These are phyloP conservation scores for Hypotaenidia okinawae DNA, from an alignment of 2,797 vertebrate species.

Conservation along the genomic window DNA sequence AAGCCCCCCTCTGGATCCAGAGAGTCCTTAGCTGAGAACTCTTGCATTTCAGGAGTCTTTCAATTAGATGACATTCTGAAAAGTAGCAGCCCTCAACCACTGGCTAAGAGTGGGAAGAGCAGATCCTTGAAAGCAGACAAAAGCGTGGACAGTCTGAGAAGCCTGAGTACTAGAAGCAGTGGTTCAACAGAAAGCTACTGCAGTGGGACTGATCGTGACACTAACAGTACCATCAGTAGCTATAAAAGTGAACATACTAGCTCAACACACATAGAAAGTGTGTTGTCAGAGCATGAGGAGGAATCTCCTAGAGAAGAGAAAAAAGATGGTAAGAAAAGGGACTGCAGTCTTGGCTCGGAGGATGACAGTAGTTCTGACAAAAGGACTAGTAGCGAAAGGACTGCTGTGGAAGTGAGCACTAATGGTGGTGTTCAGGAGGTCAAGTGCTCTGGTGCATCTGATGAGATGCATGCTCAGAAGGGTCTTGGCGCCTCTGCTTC, in stretches of 20 bases:
- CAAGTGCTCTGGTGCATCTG: constrained; percentile 59
- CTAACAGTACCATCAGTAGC: constrained; percentile 96
- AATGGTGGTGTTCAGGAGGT: constrained; percentile 58
- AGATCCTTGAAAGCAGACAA: constrained; percentile 86
- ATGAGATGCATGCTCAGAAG: constrained; percentile 73
- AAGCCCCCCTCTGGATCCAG: constrained; percentile 83
- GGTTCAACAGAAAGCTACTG: constrained; percentile 98
- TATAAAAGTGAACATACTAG: constrained; percentile 96
- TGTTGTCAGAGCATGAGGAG: constrained; percentile 85
- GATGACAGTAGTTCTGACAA: constrained; percentile 70
- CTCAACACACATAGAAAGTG: constrained; percentile 94
- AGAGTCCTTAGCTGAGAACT: constrained; percentile 81
- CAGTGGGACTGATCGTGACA: constrained; percentile 95
- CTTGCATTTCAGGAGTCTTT: constrained; percentile 88
- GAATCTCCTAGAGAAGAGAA: constrained; percentile 85
- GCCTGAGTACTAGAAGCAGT: constrained; percentile 94
- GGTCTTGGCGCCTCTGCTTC: constrained; percentile 83
- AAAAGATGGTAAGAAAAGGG: constrained; percentile 63
- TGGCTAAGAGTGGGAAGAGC: constrained; percentile 75
- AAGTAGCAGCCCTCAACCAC: constrained; percentile 76
- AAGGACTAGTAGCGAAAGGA: constrained; percentile 79
- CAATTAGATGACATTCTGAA: constrained; percentile 83
- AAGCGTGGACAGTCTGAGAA: constrained; percentile 93
- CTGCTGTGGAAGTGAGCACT: constrained; percentile 65
- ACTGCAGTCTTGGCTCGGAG: constrained; percentile 75